These are phyloP conservation scores for Numenius phaeopus DNA, from an alignment of 2,797 vertebrate species.

Conservation along the genomic window DNA sequence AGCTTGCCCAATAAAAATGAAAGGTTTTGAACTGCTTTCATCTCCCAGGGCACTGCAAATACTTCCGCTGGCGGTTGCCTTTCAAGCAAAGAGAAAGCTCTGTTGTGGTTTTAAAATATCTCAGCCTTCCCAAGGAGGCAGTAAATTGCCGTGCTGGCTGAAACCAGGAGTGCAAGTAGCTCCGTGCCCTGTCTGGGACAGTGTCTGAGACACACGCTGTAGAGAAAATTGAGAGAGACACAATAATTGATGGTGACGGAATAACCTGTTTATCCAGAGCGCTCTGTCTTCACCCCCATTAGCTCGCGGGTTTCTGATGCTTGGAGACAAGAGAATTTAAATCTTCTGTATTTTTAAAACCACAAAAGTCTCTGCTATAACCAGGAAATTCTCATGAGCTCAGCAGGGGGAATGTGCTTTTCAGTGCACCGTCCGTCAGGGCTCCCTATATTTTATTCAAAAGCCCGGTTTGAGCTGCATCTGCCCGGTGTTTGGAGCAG, in stretches of 20 bases:
- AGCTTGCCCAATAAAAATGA: not conserved
- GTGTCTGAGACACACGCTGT: not conserved
- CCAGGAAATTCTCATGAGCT: not conserved
- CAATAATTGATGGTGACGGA: not conserved
- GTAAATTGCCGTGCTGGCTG: slow-evolving; percentile 5
- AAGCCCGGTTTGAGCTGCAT: not conserved
- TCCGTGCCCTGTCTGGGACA: slow-evolving; percentile 32
- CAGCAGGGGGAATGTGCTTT: not conserved
- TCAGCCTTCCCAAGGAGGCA: slow-evolving; percentile 38
- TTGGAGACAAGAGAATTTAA: not conserved
- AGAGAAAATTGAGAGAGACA: not conserved
- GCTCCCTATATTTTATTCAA: not conserved
- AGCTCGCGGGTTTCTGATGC: not conserved
- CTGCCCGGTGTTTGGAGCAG: not conserved
- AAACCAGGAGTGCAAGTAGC: not conserved
- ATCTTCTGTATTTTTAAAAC: not conserved
- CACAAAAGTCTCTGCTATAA: not conserved
- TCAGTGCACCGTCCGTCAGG: not conserved
- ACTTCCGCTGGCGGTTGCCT: not conserved
- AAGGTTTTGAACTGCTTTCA: slow-evolving; percentile 6
- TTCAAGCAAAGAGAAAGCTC: slow-evolving; percentile 16
- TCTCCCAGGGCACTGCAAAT: slow-evolving; percentile 14
- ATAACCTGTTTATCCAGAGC: slow-evolving; percentile 17
- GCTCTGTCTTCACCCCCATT: not conserved
- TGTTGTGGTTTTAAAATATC: slow-evolving; percentile 11